Percentiles rank a stretch among this genome's conserved stretches.
phyloP scores from a whole-genome alignment of 2,797 vertebrate species.

The Ptychobarbus kaznakovi region DNA sequence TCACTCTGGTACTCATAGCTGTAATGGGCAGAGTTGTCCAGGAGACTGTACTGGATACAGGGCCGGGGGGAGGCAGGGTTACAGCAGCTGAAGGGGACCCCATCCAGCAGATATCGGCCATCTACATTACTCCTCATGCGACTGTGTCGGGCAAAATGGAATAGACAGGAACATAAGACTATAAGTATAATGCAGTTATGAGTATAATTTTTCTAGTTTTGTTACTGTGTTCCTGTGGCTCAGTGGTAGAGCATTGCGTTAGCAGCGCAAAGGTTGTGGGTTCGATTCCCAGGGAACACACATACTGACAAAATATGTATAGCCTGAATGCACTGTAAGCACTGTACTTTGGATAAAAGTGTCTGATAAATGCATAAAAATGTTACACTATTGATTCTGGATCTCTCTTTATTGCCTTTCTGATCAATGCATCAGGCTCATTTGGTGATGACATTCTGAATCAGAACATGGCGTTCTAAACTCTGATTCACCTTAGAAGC shows the following conservation, averaged over 20 bases:
- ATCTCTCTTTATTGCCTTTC: conserved; percentile 32
- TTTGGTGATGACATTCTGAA: not conserved
- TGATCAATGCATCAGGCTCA: conserved; percentile 2
- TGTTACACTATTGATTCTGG: not conserved
- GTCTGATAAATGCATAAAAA: too few species aligned
- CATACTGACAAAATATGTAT: too few species aligned
- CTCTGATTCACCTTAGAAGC: conserved; percentile 20
- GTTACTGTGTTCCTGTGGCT: too few species aligned
- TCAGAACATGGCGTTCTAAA: conserved; percentile 8
- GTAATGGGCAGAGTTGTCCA: conserved; percentile 93
- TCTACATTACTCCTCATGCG: conserved; percentile 97
- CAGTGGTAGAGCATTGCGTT: too few species aligned
- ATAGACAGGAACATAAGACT: not conserved
- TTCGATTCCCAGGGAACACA: too few species aligned
- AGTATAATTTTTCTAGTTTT: not conserved
- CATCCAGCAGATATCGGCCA: conserved; percentile 89
- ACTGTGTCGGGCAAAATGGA: conserved; percentile 66
- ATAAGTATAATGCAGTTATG: not conserved
- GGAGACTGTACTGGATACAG: conserved; percentile 92
- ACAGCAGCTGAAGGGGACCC: conserved; percentile 97
- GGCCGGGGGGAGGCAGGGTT: conserved; percentile 93
- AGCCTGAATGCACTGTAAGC: too few species aligned
- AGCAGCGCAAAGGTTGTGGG: too few species aligned
- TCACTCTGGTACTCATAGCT: conserved; percentile 93
- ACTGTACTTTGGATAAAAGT: too few species aligned